Conservation (phyloP, 2,113 vertebrate genomes). For the Paralichthys olivaceus region DNA sequence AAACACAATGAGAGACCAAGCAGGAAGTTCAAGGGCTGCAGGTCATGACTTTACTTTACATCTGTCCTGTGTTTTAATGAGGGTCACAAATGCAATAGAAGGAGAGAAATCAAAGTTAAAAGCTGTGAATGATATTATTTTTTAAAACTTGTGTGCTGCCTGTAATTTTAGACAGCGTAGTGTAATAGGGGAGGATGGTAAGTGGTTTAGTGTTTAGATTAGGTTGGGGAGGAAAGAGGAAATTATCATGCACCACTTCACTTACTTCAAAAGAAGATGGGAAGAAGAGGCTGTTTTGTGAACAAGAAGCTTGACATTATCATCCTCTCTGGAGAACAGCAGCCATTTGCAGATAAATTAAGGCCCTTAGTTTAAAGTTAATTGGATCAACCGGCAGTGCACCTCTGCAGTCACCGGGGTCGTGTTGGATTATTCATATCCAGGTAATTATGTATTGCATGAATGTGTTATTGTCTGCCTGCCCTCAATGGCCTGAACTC, state of each 20-base stretch:
- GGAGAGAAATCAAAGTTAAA: no score
- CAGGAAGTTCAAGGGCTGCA: no score
- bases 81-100: no score
- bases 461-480: slow-evolving; percentile 56
- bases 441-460: slow-evolving; percentile 64
- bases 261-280: slow-evolving; percentile 6
- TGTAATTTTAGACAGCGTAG: neutral
- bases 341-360: slow-evolving; percentile 76
- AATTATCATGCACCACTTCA: neutral
- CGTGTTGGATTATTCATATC: slow-evolving; percentile 73
- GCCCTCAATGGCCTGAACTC: slow-evolving; percentile 21
- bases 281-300: slow-evolving; percentile 34
- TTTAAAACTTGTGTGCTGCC: neutral
- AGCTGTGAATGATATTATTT: neutral
- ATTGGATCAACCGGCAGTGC: slow-evolving; percentile 76
- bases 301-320: slow-evolving; percentile 64
- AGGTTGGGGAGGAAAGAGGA: neutral
- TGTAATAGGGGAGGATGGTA: neutral
- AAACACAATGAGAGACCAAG: no score
- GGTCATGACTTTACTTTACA: no score
- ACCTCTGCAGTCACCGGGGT: slow-evolving; percentile 68
- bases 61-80: no score
- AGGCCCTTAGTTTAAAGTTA: slow-evolving; percentile 75
- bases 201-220: neutral
- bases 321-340: slow-evolving; percentile 60